Evolutionary conservation across 2,888 invertebrate species (phyloP).

Genomic region (Dryobota labecula): DNA sequence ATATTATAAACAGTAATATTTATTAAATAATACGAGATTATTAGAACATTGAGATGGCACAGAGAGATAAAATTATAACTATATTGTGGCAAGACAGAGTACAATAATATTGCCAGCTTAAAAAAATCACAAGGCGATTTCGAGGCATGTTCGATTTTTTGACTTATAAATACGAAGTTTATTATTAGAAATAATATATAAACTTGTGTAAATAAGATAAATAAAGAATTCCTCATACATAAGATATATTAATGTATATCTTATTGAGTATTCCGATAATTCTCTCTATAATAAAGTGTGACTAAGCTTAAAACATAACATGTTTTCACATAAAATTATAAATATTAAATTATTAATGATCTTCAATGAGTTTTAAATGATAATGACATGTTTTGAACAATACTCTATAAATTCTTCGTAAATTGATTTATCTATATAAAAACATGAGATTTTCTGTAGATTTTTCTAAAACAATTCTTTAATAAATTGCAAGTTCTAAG

Average conservation of each 20-base stretch:
- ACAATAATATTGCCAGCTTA: conserved; percentile 44
- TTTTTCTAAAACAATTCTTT: conserved; percentile 41
- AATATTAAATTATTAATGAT: conserved; percentile 60
- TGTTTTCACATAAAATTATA: conserved; percentile 48
- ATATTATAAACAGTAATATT: conserved; percentile 62
- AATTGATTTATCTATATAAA: conserved; percentile 56
- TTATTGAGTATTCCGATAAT: conserved; percentile 61
- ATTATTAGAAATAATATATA: conserved; percentile 40
- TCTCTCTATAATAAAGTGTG: conserved; percentile 51
- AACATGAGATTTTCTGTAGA: conserved; percentile 41
- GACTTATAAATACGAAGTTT: conserved; percentile 48
- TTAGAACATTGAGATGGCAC: conserved; percentile 67
- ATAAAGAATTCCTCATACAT: conserved; percentile 61
- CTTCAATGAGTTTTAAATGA: conserved; percentile 39
- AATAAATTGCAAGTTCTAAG: conserved; percentile 65
- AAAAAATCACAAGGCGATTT: conserved; percentile 46
- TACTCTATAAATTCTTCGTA: conserved; percentile 44
- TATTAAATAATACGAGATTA: conserved; percentile 62
- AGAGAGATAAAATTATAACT: conserved; percentile 62
- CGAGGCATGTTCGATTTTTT: conserved; percentile 37
- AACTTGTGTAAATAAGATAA: conserved; percentile 55
- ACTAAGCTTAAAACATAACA: conserved; percentile 51
- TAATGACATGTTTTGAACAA: conserved; percentile 53
- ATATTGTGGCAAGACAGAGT: conserved; percentile 62
- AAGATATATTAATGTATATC: conserved; percentile 66